Percentiles rank a stretch among this genome's conserved stretches.
phyloP scores from a whole-genome alignment of 2,113 vertebrate genomes.

The Rhabdomys dilectus region DNA sequence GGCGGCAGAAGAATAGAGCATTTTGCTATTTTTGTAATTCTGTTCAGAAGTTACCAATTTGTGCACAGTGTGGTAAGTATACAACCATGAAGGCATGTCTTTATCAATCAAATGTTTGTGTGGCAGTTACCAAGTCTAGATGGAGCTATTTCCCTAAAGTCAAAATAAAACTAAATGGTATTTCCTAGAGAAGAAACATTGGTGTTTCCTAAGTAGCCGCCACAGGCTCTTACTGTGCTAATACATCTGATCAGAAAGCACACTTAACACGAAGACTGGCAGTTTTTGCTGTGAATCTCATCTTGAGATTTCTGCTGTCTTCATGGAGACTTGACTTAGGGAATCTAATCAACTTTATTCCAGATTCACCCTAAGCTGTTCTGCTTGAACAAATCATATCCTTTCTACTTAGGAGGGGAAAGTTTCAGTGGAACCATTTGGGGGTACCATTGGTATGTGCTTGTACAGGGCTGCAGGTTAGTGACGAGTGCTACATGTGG shows the following conservation, averaged over 20 bases:
- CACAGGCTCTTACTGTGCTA: background rate
- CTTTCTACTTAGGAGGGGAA: background rate
- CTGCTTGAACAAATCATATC: background rate
- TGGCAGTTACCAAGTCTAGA: background rate
- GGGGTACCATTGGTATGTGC: background rate
- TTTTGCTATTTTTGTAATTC: constrained; percentile 98
- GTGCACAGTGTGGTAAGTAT: constrained; percentile 98
- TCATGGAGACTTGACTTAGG: background rate
- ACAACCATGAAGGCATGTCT: background rate
- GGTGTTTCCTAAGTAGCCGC: background rate
- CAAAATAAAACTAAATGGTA: constrained; percentile 15
- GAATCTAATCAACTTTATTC: background rate
- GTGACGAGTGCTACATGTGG: background rate
- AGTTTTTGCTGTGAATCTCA: background rate
- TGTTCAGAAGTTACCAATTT: constrained; percentile 97
- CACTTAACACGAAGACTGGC: background rate
- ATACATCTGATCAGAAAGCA: background rate
- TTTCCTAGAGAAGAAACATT: background rate
- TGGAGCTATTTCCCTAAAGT: constrained; percentile 4
- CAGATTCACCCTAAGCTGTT: background rate
- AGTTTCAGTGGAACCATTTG: background rate
- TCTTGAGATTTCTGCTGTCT: background rate
- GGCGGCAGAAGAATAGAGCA: constrained; percentile 98
- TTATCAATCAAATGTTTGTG: background rate
- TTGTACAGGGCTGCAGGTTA: background rate